These are phyloP conservation scores for Alcedo quadribrachys DNA, from an alignment of 2,797 vertebrate genomes.

Conservation along the genomic window DNA sequence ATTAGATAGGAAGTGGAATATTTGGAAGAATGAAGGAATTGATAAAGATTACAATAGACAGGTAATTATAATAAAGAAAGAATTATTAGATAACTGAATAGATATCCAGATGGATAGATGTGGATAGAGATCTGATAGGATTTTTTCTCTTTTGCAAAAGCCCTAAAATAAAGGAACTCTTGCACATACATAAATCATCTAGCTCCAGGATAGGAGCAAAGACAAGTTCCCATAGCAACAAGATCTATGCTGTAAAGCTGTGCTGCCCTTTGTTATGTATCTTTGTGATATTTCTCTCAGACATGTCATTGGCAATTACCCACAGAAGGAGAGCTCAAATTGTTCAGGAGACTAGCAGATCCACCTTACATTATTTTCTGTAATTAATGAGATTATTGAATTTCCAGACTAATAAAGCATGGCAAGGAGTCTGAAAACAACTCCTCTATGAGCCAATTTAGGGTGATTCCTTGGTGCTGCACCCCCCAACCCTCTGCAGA, in stretches of 20 bases:
- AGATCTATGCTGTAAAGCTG: conserved; percentile 77
- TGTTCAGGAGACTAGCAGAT: conserved; percentile 69
- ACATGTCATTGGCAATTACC: conserved; percentile 79
- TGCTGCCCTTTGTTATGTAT: conserved; percentile 78
- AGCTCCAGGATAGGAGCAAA: conserved; percentile 69
- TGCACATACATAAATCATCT: conserved; percentile 78
- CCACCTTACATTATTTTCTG: conserved; percentile 75
- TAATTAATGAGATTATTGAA: conserved; percentile 80
- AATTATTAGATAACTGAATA: conserved; percentile 65
- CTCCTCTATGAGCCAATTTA: conserved; percentile 42
- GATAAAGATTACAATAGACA: conserved; percentile 58
- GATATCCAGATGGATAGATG: conserved; percentile 40
- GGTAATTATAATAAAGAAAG: conserved; percentile 69
- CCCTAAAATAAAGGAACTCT: conserved; percentile 73
- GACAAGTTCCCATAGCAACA: conserved; percentile 79
- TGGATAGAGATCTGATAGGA: conserved; percentile 49
- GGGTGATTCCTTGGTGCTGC: conserved; percentile 19
- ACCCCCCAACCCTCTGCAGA: not conserved
- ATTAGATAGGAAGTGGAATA: conserved; percentile 20
- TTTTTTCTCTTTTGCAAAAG: conserved; percentile 59
- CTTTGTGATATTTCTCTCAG: conserved; percentile 78
- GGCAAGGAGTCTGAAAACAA: conserved; percentile 71
- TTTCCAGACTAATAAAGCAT: conserved; percentile 72
- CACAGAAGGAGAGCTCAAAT: conserved; percentile 76
- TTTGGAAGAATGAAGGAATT: conserved; percentile 6